Percentiles rank a stretch among this genome's conserved stretches.
Evolutionary conservation across 1,140 invertebrate species (phyloP).

Genomic region (Papilio aristodemus): DNA sequence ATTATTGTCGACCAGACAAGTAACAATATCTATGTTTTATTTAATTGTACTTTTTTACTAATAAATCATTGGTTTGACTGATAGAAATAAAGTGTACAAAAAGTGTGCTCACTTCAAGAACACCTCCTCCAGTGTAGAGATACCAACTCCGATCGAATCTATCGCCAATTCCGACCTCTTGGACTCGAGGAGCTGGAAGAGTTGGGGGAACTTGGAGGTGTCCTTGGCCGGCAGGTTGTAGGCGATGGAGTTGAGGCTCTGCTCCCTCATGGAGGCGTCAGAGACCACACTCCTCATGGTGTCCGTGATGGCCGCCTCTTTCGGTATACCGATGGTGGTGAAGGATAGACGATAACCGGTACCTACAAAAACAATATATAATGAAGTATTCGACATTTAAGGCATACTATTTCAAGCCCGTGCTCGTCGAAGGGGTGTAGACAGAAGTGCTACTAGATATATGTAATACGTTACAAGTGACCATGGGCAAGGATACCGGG

Average conservation of each 20-base stretch:
- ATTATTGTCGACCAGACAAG: no score
- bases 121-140: conserved; percentile 93
- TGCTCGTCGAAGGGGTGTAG: no score
- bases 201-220: conserved; percentile 75
- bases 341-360: conserved; percentile 63
- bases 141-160: conserved; percentile 87
- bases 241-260: conserved; percentile 49
- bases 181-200: conserved; percentile 85
- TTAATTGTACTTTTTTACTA: no score
- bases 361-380: conserved; percentile 43
- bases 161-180: conserved; percentile 83
- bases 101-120: conserved; percentile 89
- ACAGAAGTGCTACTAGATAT: no score
- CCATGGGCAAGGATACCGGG: no score
- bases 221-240: conserved; percentile 57
- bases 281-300: conserved; percentile 46
- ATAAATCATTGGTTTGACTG: no score
- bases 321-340: conserved; percentile 49
- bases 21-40: no score
- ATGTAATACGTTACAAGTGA: no score
- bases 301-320: conserved; percentile 46
- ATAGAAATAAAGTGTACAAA: conserved; percentile 27
- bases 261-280: conserved; percentile 55
- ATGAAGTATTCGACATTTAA: no score
- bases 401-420: no score